Conservation (phyloP, 2,888 invertebrate genomes). For the Apotomis turbidana region DNA sequence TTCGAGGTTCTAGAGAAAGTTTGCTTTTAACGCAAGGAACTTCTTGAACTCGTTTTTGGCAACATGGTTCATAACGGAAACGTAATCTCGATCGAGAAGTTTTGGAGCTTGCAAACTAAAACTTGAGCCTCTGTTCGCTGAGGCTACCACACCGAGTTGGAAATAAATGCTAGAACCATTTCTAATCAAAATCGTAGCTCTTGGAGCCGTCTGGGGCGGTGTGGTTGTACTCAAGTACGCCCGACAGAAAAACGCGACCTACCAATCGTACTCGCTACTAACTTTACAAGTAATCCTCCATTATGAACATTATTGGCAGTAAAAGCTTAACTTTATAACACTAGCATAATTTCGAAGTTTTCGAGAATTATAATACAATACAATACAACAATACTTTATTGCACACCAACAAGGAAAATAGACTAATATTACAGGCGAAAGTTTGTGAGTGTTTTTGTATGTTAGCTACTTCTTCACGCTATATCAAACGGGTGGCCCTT, state of each 20-base stretch:
- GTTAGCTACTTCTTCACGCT: neutral
- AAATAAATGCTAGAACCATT: neutral
- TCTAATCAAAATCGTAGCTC: constrained; percentile 37
- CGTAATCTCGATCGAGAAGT: too few species aligned
- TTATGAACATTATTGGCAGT: neutral
- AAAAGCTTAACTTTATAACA: neutral
- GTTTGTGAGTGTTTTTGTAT: neutral
- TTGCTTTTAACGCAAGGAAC: too few species aligned
- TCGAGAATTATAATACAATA: too few species aligned
- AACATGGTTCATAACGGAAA: too few species aligned
- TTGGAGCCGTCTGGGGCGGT: constrained; percentile 59
- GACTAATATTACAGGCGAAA: neutral
- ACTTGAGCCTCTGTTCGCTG: neutral
- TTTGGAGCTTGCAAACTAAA: neutral
- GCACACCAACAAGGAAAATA: too few species aligned
- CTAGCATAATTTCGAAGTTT: neutral
- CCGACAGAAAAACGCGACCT: constrained; percentile 56
- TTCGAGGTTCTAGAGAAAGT: too few species aligned
- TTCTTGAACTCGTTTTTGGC: too few species aligned
- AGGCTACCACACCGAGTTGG: neutral
- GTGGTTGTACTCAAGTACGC: constrained; percentile 52
- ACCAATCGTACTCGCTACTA: constrained; percentile 51
- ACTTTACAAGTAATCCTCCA: constrained; percentile 24
- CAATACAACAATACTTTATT: too few species aligned
- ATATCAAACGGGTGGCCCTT: too few species aligned